A percentile compares a stretch with the other conserved stretches of the same genome.
Evolutionary conservation across 2,113 vertebrate genomes (phyloP).

Genomic region (Cynopterus brachyotis): DNA sequence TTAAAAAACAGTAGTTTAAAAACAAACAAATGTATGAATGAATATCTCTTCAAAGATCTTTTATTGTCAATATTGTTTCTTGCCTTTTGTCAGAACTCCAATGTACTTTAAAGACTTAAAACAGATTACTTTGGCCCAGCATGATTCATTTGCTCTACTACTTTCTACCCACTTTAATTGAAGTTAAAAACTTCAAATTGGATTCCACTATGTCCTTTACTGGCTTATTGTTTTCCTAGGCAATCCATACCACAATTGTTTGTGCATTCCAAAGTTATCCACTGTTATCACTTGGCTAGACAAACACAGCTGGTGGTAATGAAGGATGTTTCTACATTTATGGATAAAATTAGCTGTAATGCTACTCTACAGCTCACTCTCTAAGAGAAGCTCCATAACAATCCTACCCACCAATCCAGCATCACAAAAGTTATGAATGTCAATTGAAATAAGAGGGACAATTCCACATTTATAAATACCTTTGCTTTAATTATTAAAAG

Average conservation of each 20-base stretch:
- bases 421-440: not conserved
- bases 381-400: not conserved
- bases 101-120: not conserved
- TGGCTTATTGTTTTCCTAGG: slow-evolving; percentile 6
- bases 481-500: not conserved
- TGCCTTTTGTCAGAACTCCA: not conserved
- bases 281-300: slow-evolving; percentile 61
- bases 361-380: not conserved
- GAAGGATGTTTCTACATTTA: slow-evolving; percentile 35
- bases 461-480: not conserved
- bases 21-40: not conserved
- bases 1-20: not conserved
- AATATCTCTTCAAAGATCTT: not conserved
- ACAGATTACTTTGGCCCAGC: not conserved
- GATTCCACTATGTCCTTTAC: slow-evolving; percentile 49
- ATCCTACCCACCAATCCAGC: not conserved
- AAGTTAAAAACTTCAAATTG: slow-evolving; percentile 57
- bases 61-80: not conserved
- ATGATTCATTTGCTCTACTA: slow-evolving; percentile 11
- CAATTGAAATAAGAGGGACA: not conserved
- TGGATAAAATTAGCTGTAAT: not conserved
- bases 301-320: slow-evolving; percentile 59
- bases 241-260: slow-evolving; percentile 45
- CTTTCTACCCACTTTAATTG: slow-evolving; percentile 46
- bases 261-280: slow-evolving; percentile 36